Base-by-base conservation (phyloP, 2,888 invertebrate species). In the Yponomeuta plumbellus region DNA sequence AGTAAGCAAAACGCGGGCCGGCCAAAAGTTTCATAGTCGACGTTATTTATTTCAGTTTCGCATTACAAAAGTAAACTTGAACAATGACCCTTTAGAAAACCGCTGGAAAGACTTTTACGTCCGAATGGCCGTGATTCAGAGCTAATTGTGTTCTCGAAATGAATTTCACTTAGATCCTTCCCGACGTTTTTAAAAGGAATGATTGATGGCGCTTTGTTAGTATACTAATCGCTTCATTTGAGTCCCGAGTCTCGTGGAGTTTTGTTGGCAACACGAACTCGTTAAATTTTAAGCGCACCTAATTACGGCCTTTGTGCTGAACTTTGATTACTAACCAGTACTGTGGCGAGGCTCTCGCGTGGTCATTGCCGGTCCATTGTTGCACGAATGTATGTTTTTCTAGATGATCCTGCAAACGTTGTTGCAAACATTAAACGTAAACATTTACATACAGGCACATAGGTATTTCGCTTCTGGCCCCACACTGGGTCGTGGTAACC, bases 1-100 rank as follows among this genome's bases (percentile, higher is more conserved):
- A 52, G 4, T 17, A 17, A 52, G 17, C 13, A 52, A 52, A 52
- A 52, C 13, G 10, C 44, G 44, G 44, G 17, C 17, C 44, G 0
- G 44, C 17, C 13, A 5, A 17, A 52, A 52, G 44, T 52, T 52
- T 52, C 13, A 52, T 13, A 52, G 17, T 13, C 13, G 44, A 17
- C 44, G 44, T 52, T 52, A 52, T 52, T 52, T 52, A 52, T 52
- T 52, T 52, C 44, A 52, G 44, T 52, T 52, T 52, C 44, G 44
- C 13, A 52, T 52, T 52, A 52, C 44, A 52, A 52, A 52, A 52
- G 44, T 52, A 52, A 52, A 52, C 44, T 52, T 52, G 13, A 52
- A 52, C 44, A 52, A 52, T 17, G 44, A 17, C 44, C 5, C 44
- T 13, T 52, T 52, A 52, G 44, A 52, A 52, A 52, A 17, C 44